Base-by-base conservation (phyloP, 2,888 invertebrate genomes). In the Rhopalosiphum nymphaeae region DNA sequence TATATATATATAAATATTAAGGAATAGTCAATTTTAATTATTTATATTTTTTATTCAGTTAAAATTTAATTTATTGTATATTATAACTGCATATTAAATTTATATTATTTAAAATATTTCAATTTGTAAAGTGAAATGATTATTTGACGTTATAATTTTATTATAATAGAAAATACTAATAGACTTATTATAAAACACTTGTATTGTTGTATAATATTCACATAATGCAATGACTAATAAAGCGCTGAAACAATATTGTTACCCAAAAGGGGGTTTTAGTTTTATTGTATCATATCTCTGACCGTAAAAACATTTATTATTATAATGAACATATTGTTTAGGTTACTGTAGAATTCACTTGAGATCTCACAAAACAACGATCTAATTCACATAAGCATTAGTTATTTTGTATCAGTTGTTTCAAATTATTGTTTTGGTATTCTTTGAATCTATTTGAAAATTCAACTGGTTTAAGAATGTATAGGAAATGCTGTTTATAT, bases 271-370 rank as follows among this genome's bases (percentile, higher is more conserved):
- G 56, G 42, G 26, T 42, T 88, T 26, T 56, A 46, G 89, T 89
- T 89, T 89, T 61, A 61, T n/a, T 89, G 46, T 46, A 44, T 29
- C 25, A 9, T 36, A 46, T 46, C 29, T 89, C 16, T 89, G 44
- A 89, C 57, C 61, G 46, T 89, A 61, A 89, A 89, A 44, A 89
- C 61, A 46, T 89, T 61, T 46, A 89, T 61, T n/a, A 46, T 21
- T 61, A 7, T 46, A 89, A 89, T 46, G 89, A 61, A 61, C 89
- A 61, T 53, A 61, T 89, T 89, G 61, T 89, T 61, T 61, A n/a
- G n/a, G 9, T 13, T 16, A 44, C 5, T 42, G 44, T 61, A 61
- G n/a, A 21, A 44, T 89, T 89, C 21, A 29, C 57, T 61, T 25
- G 10, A 13, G n/a, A 61, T 61, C 26, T 89, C 42, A 10, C 29